These are phyloP conservation scores for Pogonomyrmex barbatus DNA, from an alignment of 1,140 invertebrate genomes.

Conservation along the genomic window DNA sequence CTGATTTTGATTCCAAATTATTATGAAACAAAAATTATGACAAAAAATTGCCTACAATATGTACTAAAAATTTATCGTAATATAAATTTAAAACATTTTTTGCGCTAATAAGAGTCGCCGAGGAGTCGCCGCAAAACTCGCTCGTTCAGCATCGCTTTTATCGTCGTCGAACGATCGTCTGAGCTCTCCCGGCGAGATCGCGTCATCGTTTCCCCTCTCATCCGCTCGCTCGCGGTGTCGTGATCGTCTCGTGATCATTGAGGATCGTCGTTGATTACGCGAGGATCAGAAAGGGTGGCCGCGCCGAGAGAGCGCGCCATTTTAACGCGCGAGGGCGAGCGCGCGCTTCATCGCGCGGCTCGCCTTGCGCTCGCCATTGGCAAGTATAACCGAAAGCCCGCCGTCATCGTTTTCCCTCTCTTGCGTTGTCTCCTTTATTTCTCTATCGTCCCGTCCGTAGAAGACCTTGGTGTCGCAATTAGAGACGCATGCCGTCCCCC, in stretches of 20 bases:
- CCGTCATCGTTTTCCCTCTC: constrained; percentile 26
- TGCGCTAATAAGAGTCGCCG: neutral
- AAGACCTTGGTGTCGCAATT: constrained; percentile 42
- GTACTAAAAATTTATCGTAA: neutral
- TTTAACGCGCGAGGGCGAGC: constrained; percentile 11
- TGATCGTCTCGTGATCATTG: constrained; percentile 57
- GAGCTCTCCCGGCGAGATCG: constrained; percentile 31
- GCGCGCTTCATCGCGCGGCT: constrained; percentile 26
- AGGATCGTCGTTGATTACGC: constrained; percentile 51
- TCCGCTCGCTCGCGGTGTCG: neutral
- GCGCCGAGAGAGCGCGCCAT: neutral
- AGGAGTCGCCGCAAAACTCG: constrained; percentile 9
- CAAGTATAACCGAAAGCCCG: constrained; percentile 45
- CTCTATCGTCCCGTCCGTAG: neutral
- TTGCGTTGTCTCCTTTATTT: neutral
- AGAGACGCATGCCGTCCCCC: constrained; percentile 34
- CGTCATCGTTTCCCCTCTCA: constrained; percentile 10
- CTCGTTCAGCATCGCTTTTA: constrained; percentile 29
- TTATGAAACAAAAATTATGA: neutral
- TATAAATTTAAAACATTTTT: neutral
- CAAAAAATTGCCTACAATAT: neutral
- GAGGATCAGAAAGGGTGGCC: constrained; percentile 1
- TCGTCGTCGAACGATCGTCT: constrained; percentile 7
- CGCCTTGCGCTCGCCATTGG: constrained; percentile 27
- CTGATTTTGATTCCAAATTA: neutral